Percentiles rank a stretch among this genome's conserved stretches.
Conservation (phyloP, 2,113 vertebrate species). For the Prionailurus viverrinus region DNA sequence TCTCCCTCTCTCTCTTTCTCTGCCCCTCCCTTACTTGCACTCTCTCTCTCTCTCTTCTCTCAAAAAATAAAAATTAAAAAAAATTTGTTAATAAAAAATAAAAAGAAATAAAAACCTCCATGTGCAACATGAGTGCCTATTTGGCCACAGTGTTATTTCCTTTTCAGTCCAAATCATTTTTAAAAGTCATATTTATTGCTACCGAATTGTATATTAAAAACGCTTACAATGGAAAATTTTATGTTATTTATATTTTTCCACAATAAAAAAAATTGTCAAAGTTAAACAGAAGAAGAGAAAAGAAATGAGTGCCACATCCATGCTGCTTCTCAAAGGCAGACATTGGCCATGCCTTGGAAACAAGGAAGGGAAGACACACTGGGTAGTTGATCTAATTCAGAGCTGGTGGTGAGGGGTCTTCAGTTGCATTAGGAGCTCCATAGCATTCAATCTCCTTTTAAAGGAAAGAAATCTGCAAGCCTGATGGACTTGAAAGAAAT, state of each 20-base stretch:
- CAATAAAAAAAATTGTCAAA: not conserved
- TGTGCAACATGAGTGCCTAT: not conserved
- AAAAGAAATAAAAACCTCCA: not conserved
- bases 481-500: conserved; percentile 10
- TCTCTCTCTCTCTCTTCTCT: too few species aligned
- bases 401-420: not conserved
- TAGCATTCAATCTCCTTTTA: not conserved
- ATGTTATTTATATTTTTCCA: not conserved
- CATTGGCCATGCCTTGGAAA: not conserved
- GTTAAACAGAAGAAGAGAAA: not conserved
- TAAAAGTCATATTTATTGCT: not conserved
- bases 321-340: conserved; percentile 4
- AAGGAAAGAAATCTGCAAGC: conserved; percentile 19
- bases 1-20: too few species aligned
- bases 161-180: conserved; percentile 59
- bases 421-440: not conserved
- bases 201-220: not conserved
- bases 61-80: too few species aligned
- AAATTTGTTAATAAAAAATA: not conserved
- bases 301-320: conserved; percentile 28
- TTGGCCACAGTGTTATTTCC: conserved; percentile 51
- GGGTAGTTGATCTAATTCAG: conserved; percentile 39
- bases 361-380: conserved; percentile 18
- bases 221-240: not conserved
- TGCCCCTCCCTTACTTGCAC: too few species aligned